phyloP scores from a whole-genome alignment of 2,113 vertebrate species.

The Actinemys pallida region DNA sequence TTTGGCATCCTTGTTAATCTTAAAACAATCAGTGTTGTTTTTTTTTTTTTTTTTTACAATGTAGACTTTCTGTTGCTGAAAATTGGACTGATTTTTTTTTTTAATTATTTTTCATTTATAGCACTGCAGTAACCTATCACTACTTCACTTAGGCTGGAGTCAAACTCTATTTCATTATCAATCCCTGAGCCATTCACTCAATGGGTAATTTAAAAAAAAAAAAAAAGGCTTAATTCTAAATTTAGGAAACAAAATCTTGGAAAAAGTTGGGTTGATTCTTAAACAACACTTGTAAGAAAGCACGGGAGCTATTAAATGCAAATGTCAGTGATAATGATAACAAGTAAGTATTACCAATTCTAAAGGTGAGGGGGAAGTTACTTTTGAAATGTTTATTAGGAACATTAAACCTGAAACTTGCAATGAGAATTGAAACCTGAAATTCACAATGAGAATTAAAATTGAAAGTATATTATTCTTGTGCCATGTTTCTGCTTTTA shows the following conservation, averaged over 20 bases:
- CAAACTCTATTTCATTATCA: slow-evolving; percentile 14
- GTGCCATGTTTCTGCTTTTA: neutral
- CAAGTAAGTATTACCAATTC: slow-evolving; percentile 28
- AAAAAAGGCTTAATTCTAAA: neutral
- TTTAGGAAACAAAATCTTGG: slow-evolving; percentile 32
- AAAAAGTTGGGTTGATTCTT: slow-evolving; percentile 24
- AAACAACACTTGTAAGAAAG: neutral
- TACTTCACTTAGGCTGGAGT: neutral
- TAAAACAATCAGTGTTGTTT: neutral
- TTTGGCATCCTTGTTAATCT: neutral
- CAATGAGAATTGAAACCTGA: slow-evolving; percentile 3
- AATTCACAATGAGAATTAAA: neutral
- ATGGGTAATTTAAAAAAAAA: neutral
- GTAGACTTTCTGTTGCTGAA: neutral
- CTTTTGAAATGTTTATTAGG: neutral
- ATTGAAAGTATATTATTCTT: slow-evolving; percentile 28
- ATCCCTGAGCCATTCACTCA: neutral
- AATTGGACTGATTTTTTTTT: neutral
- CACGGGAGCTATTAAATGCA: slow-evolving; percentile 48
- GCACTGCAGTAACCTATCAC: neutral
- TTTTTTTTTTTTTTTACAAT: neutral
- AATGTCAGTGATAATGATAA: slow-evolving; percentile 42
- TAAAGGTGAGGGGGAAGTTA: neutral
- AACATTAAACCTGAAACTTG: neutral
- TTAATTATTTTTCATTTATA: neutral